Base-by-base conservation (phyloP, 2,888 invertebrate genomes). In the Cataglyphis altisquamis region DNA sequence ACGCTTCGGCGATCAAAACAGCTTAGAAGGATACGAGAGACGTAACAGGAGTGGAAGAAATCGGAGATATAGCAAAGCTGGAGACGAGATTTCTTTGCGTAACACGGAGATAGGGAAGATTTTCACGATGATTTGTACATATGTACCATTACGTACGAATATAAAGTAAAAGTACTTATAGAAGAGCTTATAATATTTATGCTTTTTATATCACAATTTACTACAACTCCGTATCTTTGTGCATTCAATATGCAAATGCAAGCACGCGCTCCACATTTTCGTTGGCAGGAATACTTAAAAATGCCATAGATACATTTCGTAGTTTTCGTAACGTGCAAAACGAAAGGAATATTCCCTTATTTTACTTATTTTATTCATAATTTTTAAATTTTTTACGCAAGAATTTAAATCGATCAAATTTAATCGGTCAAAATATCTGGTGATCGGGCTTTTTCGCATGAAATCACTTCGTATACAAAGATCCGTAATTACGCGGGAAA, bases 81-180 rank as follows among this genome's bases (percentile, higher is more conserved):
- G 67, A 87, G 60, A 48, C 57, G 78, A 72, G 55, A 75, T 64
- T 66, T 80, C 60, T 80, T 80, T 29, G 25, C 74, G 25, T 62
- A 75, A 39, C 36, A 63, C 75, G 70, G 82, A 64, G 70, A 78
- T 66, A 48, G 73, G 83, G 21, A 55, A 85, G 52, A 77, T 83
- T 73, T 84, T 87, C 85, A 73, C 81, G 80, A 84, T 83, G 81
- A 86, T 87, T 88, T 85, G 78, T 88, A 84, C 57, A 82, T 83
- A 73, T 74, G 67, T 74, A 81, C 70, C 63, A 25, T 62, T 62
- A 64, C 60, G 73, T 63, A 81, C 41, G 45, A 63, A 62, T 68
- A 66, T 75, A 86, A 86, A 84, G 83, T 78, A 78, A 75, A 83
- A 80, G 67, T 72, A 45, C 60, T 80, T 60, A 12, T 15, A 68